Base-by-base conservation (phyloP, 1,140 invertebrate genomes). In the Psix sp. region DNA sequence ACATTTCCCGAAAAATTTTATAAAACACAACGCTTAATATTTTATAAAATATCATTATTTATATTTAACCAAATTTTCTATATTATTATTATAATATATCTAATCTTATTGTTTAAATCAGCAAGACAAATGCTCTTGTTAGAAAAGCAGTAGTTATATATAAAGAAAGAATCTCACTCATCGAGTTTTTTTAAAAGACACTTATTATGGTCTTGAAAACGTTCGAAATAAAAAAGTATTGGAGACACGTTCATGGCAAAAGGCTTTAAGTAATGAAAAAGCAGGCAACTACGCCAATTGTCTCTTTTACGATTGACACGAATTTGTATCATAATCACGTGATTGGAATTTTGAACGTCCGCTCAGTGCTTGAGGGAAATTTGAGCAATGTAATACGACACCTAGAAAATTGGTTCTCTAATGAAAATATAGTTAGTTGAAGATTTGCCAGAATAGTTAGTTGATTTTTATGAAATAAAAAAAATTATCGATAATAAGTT, bases 291-390 rank as follows among this genome's bases (percentile, higher is more conserved):
- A 16, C 33, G 62, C 36, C 63, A 56, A 67, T 67, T 67, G 56
- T 42, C 43, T 54, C 31, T 39, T 38, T 35, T 62, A 16, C 49
- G 35, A 66, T 56, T 56, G 49, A 66, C 42, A 56, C 51, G 38
- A 66, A 35, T 66, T 66, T 56, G 24, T 66, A 56, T 48, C 26
- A 33, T 66, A 48, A 66, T 42, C 51, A 42, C 62, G 49, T 56
- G 62, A 18, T 18, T 5, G 36, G 43, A 57, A 57, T 68, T 59
- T 68, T 45, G 43, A 57, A 14, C 38, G 17, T 66, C 40, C 24
- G 5, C 40, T 51, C 43, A 31, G 15, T 20, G 14, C 45, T 60
- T 49, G 10, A 43, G 38, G 31, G 46, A 63, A 63, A 63, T 52
- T 51, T 51, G 35, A 24, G 16, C 43, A 35, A 3, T 7, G 16